These are phyloP conservation scores for Siphonodentalium dalli DNA, from an alignment of 2,888 invertebrate genomes.

Conservation along the genomic window DNA sequence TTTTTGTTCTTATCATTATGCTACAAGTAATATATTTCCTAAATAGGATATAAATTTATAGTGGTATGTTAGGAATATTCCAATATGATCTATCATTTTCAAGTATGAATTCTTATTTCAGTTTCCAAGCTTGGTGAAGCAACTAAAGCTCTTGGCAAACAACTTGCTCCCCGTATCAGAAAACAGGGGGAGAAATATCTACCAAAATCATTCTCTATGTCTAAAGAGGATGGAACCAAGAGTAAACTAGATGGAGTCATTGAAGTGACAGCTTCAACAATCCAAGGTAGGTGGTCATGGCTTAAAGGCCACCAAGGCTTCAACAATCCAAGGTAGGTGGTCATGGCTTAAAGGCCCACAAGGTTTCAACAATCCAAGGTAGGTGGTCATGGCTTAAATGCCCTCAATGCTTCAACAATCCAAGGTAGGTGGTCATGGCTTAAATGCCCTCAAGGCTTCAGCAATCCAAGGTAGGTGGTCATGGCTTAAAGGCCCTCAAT, in stretches of 20 bases:
- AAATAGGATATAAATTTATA: no score
- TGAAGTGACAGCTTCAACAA: constrained; percentile 76
- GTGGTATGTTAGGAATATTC: no score
- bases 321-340: not conserved
- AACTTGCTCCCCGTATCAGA: constrained; percentile 75
- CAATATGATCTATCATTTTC: no score
- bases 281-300: constrained; percentile 66
- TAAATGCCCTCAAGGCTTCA: no score
- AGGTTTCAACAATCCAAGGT: no score
- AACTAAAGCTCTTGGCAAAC: constrained; percentile 74
- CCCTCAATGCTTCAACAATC: no score
- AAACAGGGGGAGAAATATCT: constrained; percentile 72
- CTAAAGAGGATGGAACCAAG: constrained; percentile 66
- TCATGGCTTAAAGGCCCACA: not conserved
- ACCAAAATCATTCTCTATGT: constrained; percentile 67
- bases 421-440: no score
- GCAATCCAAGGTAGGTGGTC: no score
- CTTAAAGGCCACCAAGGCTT: not conserved
- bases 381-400: no score
- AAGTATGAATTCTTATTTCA: constrained; percentile 50
- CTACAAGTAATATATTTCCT: no score
- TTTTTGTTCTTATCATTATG: no score
- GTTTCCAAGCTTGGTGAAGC: constrained; percentile 72
- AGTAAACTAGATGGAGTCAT: constrained; percentile 71
- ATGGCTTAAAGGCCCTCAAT: no score